Base-by-base conservation (phyloP, 2,888 invertebrate species). In the Megalurothrips usitatus region DNA sequence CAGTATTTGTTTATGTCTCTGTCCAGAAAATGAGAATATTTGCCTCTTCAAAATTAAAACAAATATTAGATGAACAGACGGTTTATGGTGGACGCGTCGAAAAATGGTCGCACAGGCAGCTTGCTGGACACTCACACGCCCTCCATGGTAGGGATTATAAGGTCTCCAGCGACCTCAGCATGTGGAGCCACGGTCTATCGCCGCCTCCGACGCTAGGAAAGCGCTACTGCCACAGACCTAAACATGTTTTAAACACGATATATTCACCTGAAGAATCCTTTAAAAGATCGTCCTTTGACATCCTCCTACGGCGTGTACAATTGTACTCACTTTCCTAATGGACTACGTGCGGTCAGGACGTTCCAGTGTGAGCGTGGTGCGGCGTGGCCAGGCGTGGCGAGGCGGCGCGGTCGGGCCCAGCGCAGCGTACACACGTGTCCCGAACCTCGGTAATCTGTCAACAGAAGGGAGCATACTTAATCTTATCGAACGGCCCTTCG, bases 391-490 rank as follows among this genome's bases (percentile, higher is more conserved):
- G 49, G 49, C 49, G 49, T 52, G 52, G 52, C 19, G 52, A 19
- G 52, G 52, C 52, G 52, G 3, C 1, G 52, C 52, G 14, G 58
- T 14, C 11, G 14, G 14, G 52, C 52, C 52, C 68, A 68, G 68
- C n/a, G n/a, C 68, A n/a, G 23, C 68, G 68, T 23, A 26, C 68
- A 75, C 68, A 75, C 68, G 68, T 75, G 68, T 75, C 58, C n/a
- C 17, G 52, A 52, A 52, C 52, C 68, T 75, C 68, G 23, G 68
- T 75, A 75, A 75, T 75, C 68, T 75, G 68, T 75, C 68, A 75
- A 75, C 68, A 75, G 68, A 23, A 75, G 68, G 68, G 68, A 26
- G 68, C 26, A 75, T 26, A 75, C 23, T 75, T 75, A 75, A 75
- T 75, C 68, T 75, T 75, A 75, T 75, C 68, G 34, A 43, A 43